These are phyloP conservation scores for Cyphomyrus discorhynchus DNA, from an alignment of 2,113 vertebrate genomes.

Conservation along the genomic window DNA sequence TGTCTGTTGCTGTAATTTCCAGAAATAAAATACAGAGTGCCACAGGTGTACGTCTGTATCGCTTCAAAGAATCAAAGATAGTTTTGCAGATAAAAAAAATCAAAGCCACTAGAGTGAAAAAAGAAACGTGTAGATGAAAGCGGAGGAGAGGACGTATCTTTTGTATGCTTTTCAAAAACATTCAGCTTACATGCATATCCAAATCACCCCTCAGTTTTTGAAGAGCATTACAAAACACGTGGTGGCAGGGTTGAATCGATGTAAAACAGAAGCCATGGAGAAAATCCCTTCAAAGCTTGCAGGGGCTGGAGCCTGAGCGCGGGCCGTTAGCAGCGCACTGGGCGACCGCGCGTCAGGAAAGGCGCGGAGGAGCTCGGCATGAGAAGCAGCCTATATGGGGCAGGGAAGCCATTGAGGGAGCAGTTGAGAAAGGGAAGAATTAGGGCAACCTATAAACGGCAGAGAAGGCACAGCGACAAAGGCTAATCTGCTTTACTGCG, in stretches of 20 bases:
- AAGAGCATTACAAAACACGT: neutral
- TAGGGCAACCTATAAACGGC: neutral
- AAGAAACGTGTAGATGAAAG: neutral
- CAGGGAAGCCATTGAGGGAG: neutral
- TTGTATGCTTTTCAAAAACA: constrained; percentile 6
- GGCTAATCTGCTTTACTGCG: neutral
- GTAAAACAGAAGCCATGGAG: neutral
- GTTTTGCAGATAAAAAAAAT: neutral
- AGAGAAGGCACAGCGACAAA: neutral
- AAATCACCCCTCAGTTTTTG: neutral
- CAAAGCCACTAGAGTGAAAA: neutral
- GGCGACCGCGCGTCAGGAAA: neutral
- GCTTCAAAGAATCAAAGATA: constrained; percentile 8
- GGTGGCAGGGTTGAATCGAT: neutral
- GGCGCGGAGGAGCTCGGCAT: neutral
- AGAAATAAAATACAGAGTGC: neutral
- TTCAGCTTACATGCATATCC: constrained; percentile 1
- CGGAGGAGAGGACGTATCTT: neutral
- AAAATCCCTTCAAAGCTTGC: neutral
- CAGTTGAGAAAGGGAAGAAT: neutral
- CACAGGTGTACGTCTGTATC: neutral
- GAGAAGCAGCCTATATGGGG: neutral
- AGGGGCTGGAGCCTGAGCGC: neutral
- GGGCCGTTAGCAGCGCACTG: neutral
- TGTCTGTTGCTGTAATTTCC: neutral